A percentile compares a stretch with the other conserved stretches of the same genome.
phyloP scores from a whole-genome alignment of 2,797 vertebrate species.

The Chelon auratus region DNA sequence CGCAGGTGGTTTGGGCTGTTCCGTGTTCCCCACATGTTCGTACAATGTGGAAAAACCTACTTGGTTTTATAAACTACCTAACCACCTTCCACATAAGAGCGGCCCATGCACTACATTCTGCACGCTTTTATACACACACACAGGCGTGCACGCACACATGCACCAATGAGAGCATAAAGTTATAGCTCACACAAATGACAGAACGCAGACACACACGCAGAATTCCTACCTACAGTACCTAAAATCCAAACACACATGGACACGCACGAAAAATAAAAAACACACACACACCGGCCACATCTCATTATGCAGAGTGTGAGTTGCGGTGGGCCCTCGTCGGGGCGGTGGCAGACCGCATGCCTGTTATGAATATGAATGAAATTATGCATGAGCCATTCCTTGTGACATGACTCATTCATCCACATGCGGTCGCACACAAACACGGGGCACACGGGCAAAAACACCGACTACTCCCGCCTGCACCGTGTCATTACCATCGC shows the following conservation, averaged over 20 bases:
- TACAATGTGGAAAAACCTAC: slow-evolving; percentile 74
- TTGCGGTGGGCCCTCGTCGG: slow-evolving; percentile 72
- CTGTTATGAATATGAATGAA: slow-evolving; percentile 85
- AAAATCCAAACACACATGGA: slow-evolving; percentile 23
- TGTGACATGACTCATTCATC: slow-evolving; percentile 83
- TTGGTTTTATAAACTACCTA: slow-evolving; percentile 69
- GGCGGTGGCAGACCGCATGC: slow-evolving; percentile 76
- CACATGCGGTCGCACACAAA: slow-evolving; percentile 54
- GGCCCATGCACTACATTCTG: slow-evolving; percentile 12
- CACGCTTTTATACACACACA: slow-evolving; percentile 12
- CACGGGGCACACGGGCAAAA: slow-evolving; percentile 15
- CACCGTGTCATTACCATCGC: slow-evolving; percentile 56
- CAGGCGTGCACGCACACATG: neutral
- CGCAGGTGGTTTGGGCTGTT: slow-evolving; percentile 72
- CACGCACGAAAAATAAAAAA: slow-evolving; percentile 21
- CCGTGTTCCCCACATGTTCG: slow-evolving; percentile 72
- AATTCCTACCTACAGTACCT: slow-evolving; percentile 43
- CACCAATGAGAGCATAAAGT: neutral
- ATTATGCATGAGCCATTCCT: slow-evolving; percentile 81
- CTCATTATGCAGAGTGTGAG: slow-evolving; percentile 80
- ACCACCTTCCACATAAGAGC: slow-evolving; percentile 58
- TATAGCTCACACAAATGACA: slow-evolving; percentile 37
- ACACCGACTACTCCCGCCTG: slow-evolving; percentile 54
- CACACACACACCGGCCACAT: slow-evolving; percentile 47
- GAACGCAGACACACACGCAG: slow-evolving; percentile 46